phyloP scores from a whole-genome alignment of 2,113 vertebrate species.

The Zosterops pallidus region DNA sequence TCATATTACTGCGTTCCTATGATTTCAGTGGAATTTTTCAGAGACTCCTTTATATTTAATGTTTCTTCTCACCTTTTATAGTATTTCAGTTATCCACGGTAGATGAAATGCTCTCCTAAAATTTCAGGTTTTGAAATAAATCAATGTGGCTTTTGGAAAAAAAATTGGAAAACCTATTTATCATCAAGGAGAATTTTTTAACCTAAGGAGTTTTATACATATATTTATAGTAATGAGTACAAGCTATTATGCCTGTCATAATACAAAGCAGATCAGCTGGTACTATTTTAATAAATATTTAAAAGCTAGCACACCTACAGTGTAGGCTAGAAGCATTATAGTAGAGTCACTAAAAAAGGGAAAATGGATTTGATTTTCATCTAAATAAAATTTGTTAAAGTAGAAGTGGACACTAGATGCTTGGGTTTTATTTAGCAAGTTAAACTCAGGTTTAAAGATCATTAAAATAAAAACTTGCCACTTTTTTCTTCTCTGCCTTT shows the following conservation, averaged over 20 bases:
- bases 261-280: slow-evolving; percentile 1
- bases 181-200: background rate
- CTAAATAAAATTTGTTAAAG: background rate
- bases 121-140: background rate
- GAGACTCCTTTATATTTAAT: background rate
- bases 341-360: background rate
- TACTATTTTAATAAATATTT: slow-evolving; percentile 32
- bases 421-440: background rate
- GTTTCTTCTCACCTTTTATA: background rate
- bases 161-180: background rate
- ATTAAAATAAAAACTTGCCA: background rate
- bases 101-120: background rate
- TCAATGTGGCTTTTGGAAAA: background rate
- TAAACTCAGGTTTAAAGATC: background rate
- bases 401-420: background rate
- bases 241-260: slow-evolving; percentile 4
- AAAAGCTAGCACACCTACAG: background rate
- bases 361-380: background rate
- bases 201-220: background rate
- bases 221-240: slow-evolving; percentile 11
- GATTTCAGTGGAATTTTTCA: background rate
- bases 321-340: background rate
- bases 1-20: background rate
- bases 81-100: background rate
- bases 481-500: background rate